A percentile compares a stretch with the other conserved stretches of the same genome.
These are phyloP conservation scores for Dicycla oo DNA, from an alignment of 2,888 invertebrate genomes.

Conservation along the genomic window DNA sequence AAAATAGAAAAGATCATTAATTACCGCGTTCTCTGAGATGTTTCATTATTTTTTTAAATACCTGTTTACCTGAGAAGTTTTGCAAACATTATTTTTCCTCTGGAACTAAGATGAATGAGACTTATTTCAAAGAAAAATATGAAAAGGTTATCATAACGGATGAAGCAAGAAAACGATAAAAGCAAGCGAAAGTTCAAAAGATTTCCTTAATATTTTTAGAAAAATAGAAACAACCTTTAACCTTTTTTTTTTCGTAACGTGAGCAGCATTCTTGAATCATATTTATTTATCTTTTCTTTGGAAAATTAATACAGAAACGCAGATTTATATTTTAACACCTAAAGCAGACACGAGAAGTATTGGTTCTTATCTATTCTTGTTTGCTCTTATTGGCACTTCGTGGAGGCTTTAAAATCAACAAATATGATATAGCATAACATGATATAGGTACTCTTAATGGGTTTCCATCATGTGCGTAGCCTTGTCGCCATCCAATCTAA, in stretches of 20 bases:
- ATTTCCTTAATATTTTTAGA: conserved; percentile 4
- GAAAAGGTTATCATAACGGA: conserved; percentile 16
- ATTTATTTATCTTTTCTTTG: neutral
- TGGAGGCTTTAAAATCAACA: neutral
- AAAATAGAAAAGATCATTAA: conserved; percentile 20
- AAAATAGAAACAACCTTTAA: neutral
- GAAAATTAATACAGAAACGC: neutral
- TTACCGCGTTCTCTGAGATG: neutral
- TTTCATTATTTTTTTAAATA: conserved; percentile 7
- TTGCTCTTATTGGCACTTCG: neutral
- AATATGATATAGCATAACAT: too few relatives aligned
- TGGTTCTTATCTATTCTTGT: neutral
- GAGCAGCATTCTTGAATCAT: neutral
- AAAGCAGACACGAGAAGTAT: neutral
- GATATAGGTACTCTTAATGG: neutral
- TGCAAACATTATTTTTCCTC: conserved; percentile 16
- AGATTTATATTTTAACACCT: neutral
- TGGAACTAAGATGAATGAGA: conserved; percentile 32
- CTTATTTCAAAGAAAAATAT: conserved; percentile 15
- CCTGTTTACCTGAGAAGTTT: conserved; percentile 11
- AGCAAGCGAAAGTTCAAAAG: conserved; percentile 7
- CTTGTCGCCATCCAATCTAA: too few relatives aligned
- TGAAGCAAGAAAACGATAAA: conserved; percentile 34
- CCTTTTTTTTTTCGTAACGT: neutral
- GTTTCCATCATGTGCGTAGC: too few relatives aligned